A percentile compares a stretch with the other conserved stretches of the same genome.
phyloP scores from a whole-genome alignment of 2,797 vertebrate genomes.

The Nothura maculosa region DNA sequence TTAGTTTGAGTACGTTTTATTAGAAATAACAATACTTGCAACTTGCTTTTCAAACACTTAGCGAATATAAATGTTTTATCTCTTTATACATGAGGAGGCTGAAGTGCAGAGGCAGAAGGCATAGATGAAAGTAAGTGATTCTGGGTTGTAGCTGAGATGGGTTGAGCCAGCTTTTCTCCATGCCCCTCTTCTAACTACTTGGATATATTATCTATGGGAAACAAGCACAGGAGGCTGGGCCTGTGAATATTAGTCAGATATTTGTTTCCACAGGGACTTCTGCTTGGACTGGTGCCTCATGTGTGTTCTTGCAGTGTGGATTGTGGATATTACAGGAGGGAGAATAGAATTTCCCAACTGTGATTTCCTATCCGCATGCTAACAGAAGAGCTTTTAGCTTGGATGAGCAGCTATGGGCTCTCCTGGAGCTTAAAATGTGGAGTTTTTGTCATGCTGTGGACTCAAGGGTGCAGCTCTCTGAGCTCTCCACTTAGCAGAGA shows the following conservation, averaged over 20 bases:
- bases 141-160: not conserved
- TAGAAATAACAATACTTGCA: conserved; percentile 36
- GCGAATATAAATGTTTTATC: not conserved
- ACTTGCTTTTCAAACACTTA: conserved; percentile 14
- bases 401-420: not conserved
- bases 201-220: not conserved
- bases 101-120: conserved; percentile 12
- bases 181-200: not conserved
- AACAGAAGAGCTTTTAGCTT: not conserved
- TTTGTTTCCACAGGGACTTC: not conserved
- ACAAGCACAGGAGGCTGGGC: not conserved
- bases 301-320: not conserved
- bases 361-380: not conserved
- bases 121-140: not conserved
- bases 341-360: not conserved
- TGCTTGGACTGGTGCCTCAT: not conserved
- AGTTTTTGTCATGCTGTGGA: not conserved
- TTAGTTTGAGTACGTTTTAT: conserved; percentile 3
- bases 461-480: not conserved
- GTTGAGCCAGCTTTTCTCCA: not conserved
- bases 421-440: not conserved
- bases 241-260: not conserved
- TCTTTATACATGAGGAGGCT: not conserved
- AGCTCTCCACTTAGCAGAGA: no score
- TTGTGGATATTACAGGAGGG: not conserved